phyloP scores from a whole-genome alignment of 1,140 invertebrate genomes.

The Danaus melanippus region DNA sequence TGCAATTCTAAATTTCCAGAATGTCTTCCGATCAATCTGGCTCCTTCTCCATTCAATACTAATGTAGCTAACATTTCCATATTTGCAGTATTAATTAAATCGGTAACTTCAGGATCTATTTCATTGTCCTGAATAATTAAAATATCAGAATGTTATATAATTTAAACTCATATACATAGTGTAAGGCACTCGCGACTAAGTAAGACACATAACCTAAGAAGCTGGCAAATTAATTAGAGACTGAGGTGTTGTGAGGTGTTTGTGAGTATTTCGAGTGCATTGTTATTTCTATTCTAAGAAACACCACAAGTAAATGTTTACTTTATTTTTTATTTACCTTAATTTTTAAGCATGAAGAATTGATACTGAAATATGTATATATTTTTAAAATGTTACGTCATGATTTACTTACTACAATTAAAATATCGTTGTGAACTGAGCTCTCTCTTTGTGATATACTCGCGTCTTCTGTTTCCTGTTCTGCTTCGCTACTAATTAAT shows the following conservation, averaged over 20 bases:
- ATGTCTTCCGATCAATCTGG: conserved; percentile 80
- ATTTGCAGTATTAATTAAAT: conserved; percentile 80
- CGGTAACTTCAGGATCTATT: conserved; percentile 65
- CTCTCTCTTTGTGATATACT: conserved; percentile 52
- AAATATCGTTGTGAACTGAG: conserved; percentile 49
- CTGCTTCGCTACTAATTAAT: conserved; percentile 76
- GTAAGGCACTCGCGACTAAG: conserved; percentile 42
- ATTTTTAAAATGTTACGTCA: conserved; percentile 3
- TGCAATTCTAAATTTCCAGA: conserved; percentile 87
- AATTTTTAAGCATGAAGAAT: conserved; percentile 8
- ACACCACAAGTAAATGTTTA: conserved; percentile 55
- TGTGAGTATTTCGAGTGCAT: conserved; percentile 49
- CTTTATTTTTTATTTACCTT: conserved; percentile 49
- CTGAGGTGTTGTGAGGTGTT: conserved; percentile 49
- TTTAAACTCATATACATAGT: conserved; percentile 12
- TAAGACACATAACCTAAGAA: conserved; percentile 56
- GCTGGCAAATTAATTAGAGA: conserved; percentile 62
- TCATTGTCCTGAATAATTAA: conserved; percentile 52
- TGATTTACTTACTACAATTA: conserved; percentile 61
- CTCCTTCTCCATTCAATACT: conserved; percentile 89
- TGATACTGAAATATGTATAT: background rate
- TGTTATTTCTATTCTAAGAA: conserved; percentile 53
- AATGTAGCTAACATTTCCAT: conserved; percentile 92
- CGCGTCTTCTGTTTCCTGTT: conserved; percentile 75
- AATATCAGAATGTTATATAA: background rate